A percentile compares a stretch with the other conserved stretches of the same genome.
These are phyloP conservation scores for Sylvicola cinctus DNA, from an alignment of 2,888 invertebrate species.

Conservation along the genomic window DNA sequence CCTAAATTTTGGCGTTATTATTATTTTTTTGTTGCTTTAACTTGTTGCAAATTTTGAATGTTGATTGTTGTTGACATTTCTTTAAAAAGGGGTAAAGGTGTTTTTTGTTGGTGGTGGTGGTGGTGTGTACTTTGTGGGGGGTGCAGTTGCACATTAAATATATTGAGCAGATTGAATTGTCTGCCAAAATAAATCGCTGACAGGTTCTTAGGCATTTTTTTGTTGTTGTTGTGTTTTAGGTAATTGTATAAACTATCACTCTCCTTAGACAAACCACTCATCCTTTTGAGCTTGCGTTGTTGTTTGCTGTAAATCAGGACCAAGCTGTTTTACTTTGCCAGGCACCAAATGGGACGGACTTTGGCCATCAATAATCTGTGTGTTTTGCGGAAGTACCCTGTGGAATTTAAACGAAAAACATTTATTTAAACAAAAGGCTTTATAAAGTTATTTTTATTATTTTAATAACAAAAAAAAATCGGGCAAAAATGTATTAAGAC, in stretches of 20 bases:
- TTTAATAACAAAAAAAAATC: no score
- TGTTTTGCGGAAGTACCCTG: conserved; percentile 27
- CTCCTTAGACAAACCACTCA: conserved; percentile 84
- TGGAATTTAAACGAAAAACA: background rate
- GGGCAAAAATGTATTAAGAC: no score
- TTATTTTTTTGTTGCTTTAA: no score
- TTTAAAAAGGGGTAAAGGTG: no score
- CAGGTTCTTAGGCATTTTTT: background rate
- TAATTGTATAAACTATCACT: no score
- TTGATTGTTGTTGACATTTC: no score
- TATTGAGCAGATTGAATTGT: no score
- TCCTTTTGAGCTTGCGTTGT: conserved; percentile 68
- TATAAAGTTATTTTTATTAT: no score
- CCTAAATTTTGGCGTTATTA: no score
- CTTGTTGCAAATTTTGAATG: no score
- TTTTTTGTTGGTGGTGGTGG: background rate
- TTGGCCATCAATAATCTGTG: conserved; percentile 38
- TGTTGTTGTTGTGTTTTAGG: conserved; percentile 22
- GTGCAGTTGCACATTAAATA: no score
- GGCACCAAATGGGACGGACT: conserved; percentile 88
- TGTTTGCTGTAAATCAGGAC: conserved; percentile 29
- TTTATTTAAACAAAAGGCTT: background rate
- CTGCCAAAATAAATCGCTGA: background rate
- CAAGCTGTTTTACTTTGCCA: conserved; percentile 53
- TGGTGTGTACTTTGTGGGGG: no score